phyloP scores from a whole-genome alignment of 2,888 invertebrate genomes.

The Acronicta psi region DNA sequence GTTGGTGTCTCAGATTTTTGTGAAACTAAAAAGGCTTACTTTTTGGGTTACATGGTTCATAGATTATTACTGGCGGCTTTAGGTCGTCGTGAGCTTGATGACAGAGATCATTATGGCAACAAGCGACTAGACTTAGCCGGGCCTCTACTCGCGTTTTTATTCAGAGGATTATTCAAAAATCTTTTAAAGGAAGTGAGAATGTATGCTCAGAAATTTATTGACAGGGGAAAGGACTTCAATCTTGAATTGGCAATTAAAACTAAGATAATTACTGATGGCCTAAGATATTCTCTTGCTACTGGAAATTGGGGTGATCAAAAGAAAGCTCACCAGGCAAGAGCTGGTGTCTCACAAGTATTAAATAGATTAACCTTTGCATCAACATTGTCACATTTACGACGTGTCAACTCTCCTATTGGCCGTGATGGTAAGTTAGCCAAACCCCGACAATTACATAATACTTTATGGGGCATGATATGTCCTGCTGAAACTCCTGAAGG shows the following conservation, averaged over 20 bases:
- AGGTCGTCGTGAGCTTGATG: slow-evolving; percentile 98
- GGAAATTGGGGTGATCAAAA: slow-evolving; percentile 99
- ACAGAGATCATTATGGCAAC: slow-evolving; percentile 99
- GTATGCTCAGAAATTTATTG: slow-evolving; percentile 99
- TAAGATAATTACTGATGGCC: slow-evolving; percentile 98
- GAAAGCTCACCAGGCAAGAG: slow-evolving; percentile 99
- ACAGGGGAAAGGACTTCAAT: slow-evolving; percentile 99
- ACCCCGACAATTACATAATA: slow-evolving; percentile 99
- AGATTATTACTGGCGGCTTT: slow-evolving; percentile 97
- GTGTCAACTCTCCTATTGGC: slow-evolving; percentile 99
- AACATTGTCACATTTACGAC: slow-evolving; percentile 98
- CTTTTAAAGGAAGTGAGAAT: slow-evolving; percentile 98
- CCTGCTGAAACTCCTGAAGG: slow-evolving; percentile 99
- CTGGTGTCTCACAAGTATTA: slow-evolving; percentile 99
- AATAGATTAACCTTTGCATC: slow-evolving; percentile 99
- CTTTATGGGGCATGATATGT: slow-evolving; percentile 99
- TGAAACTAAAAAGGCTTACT: slow-evolving; percentile 99
- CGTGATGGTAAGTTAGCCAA: slow-evolving; percentile 99
- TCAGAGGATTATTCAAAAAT: slow-evolving; percentile 98
- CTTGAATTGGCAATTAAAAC: slow-evolving; percentile 98
- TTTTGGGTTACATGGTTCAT: slow-evolving; percentile 99
- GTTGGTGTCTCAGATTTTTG: slow-evolving; percentile 99
- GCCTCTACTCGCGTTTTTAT: slow-evolving; percentile 98
- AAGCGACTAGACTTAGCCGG: slow-evolving; percentile 99
- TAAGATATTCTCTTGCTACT: slow-evolving; percentile 99